Base-by-base conservation (phyloP, 2,888 invertebrate species). In the Abrostola triplasia region DNA sequence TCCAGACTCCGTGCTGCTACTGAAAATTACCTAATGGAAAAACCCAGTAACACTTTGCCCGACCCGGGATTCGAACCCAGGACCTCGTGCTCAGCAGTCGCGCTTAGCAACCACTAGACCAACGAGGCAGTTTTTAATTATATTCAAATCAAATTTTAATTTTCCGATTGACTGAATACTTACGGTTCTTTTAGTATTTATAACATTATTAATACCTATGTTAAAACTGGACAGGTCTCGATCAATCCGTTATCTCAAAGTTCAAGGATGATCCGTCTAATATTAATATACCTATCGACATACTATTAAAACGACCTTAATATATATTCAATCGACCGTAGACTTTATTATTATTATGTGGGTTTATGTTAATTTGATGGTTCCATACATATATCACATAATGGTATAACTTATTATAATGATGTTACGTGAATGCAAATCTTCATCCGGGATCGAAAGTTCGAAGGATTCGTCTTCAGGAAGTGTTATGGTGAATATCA, bases 361-460 rank as follows among this genome's bases (percentile, higher is more conserved):
- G 42, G 42, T n/a, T 36, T 24, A 64, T 59, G 44, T 13, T 47
- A 47, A 47, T 47, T 13, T 24, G 24, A 24, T 42, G 42, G 12
- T 6, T 51, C 44, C 48, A 11, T 50, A 57, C 24, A 57, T 24
- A 24, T 24, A 24, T 12, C 44, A 7, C 2, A 13, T 36, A 24
- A 11, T 55, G 40, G 24, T 40, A 40, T 68, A 60, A 55, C 9
- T 49, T 5, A 57, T 59, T 53, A 24, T 59, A 56, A 52, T 61
- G 51, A 52, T 13, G 41, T 73, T 64, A 58, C 44, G 47, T 50
- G 44, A 56, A 81, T 79, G 70, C 63, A 73, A 75, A 77, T 71
- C 48, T 13, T 55, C 38, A 66, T 76, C 76, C 79, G 77, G 81
- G 80, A 72, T 76, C 73, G 73, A 76, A 67, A 76, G 73, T 57